A percentile compares a stretch with the other conserved stretches of the same genome.
phyloP scores from a whole-genome alignment of 2,888 invertebrate species.

The Cephalotes varians region DNA sequence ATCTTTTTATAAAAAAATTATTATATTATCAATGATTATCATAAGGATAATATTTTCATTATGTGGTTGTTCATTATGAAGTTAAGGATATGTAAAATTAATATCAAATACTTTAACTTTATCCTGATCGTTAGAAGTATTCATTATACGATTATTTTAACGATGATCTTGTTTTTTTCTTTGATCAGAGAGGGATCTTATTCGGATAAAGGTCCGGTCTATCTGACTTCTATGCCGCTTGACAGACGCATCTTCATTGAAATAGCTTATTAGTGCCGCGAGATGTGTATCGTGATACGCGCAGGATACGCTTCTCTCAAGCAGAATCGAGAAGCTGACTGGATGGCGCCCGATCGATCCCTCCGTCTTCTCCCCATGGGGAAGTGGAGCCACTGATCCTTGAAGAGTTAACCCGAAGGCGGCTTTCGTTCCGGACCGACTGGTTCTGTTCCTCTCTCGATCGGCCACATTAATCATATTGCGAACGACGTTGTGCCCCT shows the following conservation, averaged over 20 bases:
- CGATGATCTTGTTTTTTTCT: not conserved
- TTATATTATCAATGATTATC: not conserved
- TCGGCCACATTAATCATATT: slow-evolving; percentile 79
- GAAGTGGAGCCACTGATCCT: slow-evolving; percentile 67
- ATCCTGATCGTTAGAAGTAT: not conserved
- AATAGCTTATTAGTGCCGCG: slow-evolving; percentile 45
- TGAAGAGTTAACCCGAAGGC: slow-evolving; percentile 74
- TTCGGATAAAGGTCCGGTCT: slow-evolving; percentile 7
- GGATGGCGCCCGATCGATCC: slow-evolving; percentile 75
- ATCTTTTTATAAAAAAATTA: no score
- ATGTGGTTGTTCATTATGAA: no score
- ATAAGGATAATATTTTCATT: not conserved
- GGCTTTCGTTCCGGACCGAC: slow-evolving; percentile 77
- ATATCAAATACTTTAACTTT: slow-evolving; percentile 6
- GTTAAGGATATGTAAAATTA: not conserved
- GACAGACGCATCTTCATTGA: slow-evolving; percentile 48
- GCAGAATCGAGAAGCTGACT: slow-evolving; percentile 69
- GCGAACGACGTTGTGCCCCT: slow-evolving; percentile 76
- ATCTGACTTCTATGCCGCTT: slow-evolving; percentile 22
- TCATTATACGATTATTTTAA: not conserved
- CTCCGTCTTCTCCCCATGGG: slow-evolving; percentile 67
- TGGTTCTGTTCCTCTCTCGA: slow-evolving; percentile 78
- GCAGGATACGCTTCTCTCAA: slow-evolving; percentile 40
- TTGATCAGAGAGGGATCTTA: not conserved
- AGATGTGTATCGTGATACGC: slow-evolving; percentile 51